Percentiles rank a stretch among this genome's conserved stretches.
Conservation (phyloP, 2,113 vertebrate genomes). For the Henicopernis longicauda region DNA sequence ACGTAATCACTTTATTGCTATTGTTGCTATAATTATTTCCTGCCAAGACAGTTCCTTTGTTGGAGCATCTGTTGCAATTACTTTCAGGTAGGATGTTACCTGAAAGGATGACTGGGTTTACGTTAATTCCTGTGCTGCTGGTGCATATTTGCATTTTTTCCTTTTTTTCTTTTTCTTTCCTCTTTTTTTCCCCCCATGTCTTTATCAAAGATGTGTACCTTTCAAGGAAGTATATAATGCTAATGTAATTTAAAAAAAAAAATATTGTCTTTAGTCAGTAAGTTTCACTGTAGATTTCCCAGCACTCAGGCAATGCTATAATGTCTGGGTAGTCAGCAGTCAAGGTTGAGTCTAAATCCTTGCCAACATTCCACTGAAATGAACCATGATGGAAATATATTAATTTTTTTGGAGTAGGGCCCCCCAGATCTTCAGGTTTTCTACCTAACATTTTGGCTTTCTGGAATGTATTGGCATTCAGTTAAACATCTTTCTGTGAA, state of each 20-base stretch:
- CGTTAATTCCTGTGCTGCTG: neutral
- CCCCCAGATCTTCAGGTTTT: neutral
- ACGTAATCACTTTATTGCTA: neutral
- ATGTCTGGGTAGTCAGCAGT: neutral
- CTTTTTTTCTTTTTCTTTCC: neutral
- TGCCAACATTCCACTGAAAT: neutral
- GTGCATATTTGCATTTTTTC: neutral
- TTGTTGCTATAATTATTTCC: neutral
- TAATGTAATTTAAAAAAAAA: neutral
- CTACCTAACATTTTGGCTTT: neutral
- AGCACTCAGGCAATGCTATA: neutral
- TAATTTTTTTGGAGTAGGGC: neutral
- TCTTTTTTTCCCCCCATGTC: accelerated
- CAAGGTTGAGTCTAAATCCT: neutral
- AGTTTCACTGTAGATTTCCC: neutral
- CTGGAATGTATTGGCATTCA: neutral
- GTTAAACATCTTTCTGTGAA: neutral
- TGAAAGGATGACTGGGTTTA: neutral
- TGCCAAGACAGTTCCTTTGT: neutral
- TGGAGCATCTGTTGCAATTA: neutral
- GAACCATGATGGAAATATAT: neutral
- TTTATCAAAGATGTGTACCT: neutral
- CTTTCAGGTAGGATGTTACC: neutral
- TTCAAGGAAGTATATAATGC: neutral
- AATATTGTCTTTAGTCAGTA: neutral